These are phyloP conservation scores for Thinocorus orbignyianus DNA, from an alignment of 2,113 vertebrate genomes.

Conservation along the genomic window DNA sequence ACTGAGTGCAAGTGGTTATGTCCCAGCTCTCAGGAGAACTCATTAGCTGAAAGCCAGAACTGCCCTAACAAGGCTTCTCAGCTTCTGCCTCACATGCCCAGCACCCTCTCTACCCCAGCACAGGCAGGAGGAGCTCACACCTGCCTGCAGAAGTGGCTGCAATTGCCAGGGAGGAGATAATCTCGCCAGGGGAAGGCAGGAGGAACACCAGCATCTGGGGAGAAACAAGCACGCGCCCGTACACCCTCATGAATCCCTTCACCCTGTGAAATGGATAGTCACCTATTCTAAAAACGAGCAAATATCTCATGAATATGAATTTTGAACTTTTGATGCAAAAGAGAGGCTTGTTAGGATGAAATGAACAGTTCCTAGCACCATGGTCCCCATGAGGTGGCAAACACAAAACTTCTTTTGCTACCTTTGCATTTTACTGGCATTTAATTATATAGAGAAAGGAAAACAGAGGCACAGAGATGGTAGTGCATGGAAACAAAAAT, in stretches of 20 bases:
- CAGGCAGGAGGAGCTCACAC: background rate
- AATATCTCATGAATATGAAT: background rate
- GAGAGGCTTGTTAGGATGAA: background rate
- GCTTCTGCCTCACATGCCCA: background rate
- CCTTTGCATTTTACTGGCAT: background rate
- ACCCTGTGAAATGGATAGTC: background rate
- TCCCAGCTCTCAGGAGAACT: background rate
- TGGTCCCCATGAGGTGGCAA: fast-evolving
- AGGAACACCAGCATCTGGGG: background rate
- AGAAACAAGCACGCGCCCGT: fast-evolving
- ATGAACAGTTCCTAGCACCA: background rate
- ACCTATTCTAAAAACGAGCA: background rate
- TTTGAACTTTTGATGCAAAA: background rate
- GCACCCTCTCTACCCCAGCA: fast-evolving
- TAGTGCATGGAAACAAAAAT: background rate
- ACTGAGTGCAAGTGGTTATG: background rate
- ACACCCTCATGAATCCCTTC: background rate
- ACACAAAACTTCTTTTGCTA: background rate
- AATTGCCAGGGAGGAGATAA: background rate
- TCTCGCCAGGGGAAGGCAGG: fast-evolving
- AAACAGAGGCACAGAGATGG: background rate
- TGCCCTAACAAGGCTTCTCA: background rate
- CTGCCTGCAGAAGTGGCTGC: background rate
- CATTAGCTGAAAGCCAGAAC: background rate
- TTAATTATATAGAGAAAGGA: background rate